Evolutionary conservation across 2,888 invertebrate species (phyloP).

Genomic region (Cataglyphis cursor): DNA sequence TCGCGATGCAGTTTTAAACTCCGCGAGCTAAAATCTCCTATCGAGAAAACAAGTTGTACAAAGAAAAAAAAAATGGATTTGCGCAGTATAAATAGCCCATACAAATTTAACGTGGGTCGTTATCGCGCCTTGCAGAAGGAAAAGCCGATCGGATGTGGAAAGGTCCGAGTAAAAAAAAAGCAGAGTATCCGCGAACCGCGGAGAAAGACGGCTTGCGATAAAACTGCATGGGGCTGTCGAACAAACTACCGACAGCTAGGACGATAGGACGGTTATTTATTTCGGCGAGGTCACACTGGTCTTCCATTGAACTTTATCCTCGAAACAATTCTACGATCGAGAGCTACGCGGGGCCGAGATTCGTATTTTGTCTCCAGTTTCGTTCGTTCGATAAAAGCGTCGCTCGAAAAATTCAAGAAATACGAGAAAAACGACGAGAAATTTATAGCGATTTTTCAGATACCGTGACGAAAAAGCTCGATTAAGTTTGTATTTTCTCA

Average conservation of each 20-base stretch:
- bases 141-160: slow-evolving; percentile 16
- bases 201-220: slow-evolving; percentile 65
- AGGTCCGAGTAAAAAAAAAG: slow-evolving; percentile 5
- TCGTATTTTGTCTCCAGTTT: slow-evolving; percentile 46
- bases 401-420: slow-evolving; percentile 62
- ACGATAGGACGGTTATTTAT: slow-evolving; percentile 70
- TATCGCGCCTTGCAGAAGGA: neutral
- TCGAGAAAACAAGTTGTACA: neutral
- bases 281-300: slow-evolving; percentile 62
- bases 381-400: slow-evolving; percentile 61
- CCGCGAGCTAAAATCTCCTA: neutral
- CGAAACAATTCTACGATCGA: slow-evolving; percentile 65
- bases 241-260: slow-evolving; percentile 62
- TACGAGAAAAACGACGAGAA: slow-evolving; percentile 33
- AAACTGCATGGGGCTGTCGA: slow-evolving; percentile 55
- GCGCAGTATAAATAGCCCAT: neutral
- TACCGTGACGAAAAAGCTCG: slow-evolving; percentile 8
- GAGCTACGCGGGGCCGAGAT: neutral
- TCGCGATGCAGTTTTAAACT: neutral
- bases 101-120: neutral
- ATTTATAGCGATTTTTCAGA: slow-evolving; percentile 35
- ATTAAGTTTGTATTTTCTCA: slow-evolving; percentile 4
- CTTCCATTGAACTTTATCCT: slow-evolving; percentile 59
- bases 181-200: neutral
- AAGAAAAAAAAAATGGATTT: neutral